These are phyloP conservation scores for Corythornis madagascariensis DNA, from an alignment of 2,113 vertebrate species.

Conservation along the genomic window DNA sequence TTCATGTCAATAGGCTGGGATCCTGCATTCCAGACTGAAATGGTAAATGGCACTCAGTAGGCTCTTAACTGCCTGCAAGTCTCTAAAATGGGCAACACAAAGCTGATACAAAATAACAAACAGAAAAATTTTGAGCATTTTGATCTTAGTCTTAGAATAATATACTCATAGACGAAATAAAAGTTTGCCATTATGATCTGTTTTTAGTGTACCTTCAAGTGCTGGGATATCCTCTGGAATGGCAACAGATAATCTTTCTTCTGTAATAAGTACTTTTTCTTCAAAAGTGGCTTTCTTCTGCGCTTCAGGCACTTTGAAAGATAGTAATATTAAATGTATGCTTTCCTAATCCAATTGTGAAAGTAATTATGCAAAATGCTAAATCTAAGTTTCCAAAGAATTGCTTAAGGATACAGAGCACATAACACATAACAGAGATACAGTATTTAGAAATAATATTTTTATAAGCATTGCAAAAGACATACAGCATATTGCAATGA, in stretches of 20 bases:
- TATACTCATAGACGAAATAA: background rate
- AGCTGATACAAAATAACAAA: background rate
- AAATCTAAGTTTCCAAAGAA: conserved; percentile 2
- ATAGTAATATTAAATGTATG: conserved; percentile 41
- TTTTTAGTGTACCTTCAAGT: conserved; percentile 73
- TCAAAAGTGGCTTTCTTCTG: conserved; percentile 75
- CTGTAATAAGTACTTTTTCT: conserved; percentile 72
- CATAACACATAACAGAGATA: background rate
- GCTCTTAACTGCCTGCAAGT: background rate
- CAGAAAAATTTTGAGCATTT: background rate
- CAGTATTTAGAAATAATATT: background rate
- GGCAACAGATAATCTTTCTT: conserved; percentile 74
- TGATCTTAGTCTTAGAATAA: background rate
- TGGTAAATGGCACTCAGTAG: background rate
- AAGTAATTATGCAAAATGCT: background rate
- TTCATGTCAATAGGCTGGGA: background rate
- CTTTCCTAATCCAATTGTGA: background rate
- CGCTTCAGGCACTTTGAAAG: conserved; percentile 75
- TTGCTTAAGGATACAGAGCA: background rate
- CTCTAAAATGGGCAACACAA: background rate
- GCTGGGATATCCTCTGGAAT: conserved; percentile 71
- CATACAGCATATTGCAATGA: background rate
- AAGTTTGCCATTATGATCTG: background rate
- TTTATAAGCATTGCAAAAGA: background rate
- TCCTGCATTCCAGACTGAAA: background rate